phyloP scores from a whole-genome alignment of 2,888 invertebrate species.

The Cylindroiulus punctatus region DNA sequence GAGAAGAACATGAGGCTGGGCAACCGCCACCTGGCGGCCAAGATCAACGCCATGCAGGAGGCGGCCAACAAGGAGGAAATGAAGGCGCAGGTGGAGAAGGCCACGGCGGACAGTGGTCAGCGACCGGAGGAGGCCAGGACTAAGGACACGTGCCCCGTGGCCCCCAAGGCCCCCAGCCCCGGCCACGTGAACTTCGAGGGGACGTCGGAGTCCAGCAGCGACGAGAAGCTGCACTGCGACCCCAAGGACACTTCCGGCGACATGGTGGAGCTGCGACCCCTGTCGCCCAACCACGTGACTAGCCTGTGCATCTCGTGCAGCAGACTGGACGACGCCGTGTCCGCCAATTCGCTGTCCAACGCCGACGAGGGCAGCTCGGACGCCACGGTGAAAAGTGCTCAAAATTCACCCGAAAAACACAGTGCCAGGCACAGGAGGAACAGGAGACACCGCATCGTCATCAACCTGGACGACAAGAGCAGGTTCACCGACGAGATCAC shows the following conservation, averaged over 20 bases:
- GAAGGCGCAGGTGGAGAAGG: conserved; percentile 46
- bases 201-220: conserved; percentile 2
- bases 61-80: conserved; percentile 70
- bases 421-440: conserved; percentile 19
- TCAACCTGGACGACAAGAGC: conserved; percentile 82
- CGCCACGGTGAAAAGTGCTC: conserved; percentile 50
- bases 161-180: not conserved
- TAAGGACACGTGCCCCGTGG: not conserved
- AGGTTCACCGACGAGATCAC: conserved; percentile 84
- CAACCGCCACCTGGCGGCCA: conserved; percentile 77
- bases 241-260: not conserved
- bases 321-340: not conserved
- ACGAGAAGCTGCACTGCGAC: not conserved
- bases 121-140: not conserved
- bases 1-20: conserved; percentile 80
- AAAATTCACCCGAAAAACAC: conserved; percentile 49
- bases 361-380: conserved; percentile 28
- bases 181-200: not conserved
- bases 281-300: conserved; percentile 53
- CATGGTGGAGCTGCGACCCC: conserved; percentile 44
- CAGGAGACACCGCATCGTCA: conserved; percentile 79
- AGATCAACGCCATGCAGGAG: conserved; percentile 84
- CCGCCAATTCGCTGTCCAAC: conserved; percentile 19
- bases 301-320: not conserved
- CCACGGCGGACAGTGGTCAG: not conserved